Evolutionary conservation across 1,140 invertebrate genomes (phyloP).

Genomic region (Arctopsyche grandis): DNA sequence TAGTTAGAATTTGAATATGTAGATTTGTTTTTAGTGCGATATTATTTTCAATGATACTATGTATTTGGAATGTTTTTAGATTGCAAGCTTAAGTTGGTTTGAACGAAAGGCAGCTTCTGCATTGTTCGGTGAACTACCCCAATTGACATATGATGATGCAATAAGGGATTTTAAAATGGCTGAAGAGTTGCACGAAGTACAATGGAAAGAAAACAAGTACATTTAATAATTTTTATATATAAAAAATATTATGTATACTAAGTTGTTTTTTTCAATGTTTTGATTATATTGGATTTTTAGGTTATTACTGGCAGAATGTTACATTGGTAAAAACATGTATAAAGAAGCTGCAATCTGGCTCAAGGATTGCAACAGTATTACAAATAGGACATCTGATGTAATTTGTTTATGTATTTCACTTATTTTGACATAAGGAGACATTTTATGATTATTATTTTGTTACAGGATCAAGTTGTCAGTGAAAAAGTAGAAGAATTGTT

Average conservation of each 20-base stretch:
- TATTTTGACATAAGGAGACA: no score
- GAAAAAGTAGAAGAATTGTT: conserved; percentile 24
- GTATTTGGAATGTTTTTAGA: conserved; percentile 64
- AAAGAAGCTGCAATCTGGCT: conserved; percentile 70
- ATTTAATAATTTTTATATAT: background rate
- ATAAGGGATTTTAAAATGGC: conserved; percentile 73
- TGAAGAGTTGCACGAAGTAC: conserved; percentile 68
- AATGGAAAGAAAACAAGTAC: conserved; percentile 76
- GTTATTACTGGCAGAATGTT: conserved; percentile 77
- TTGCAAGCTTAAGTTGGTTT: conserved; percentile 70
- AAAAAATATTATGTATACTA: background rate
- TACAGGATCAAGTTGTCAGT: conserved; percentile 4
- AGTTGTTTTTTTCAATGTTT: background rate
- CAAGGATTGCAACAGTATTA: conserved; percentile 62
- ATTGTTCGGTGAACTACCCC: conserved; percentile 75
- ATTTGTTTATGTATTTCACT: conserved; percentile 45
- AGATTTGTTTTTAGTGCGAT: no score
- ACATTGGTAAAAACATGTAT: conserved; percentile 68
- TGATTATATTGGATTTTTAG: conserved; percentile 22
- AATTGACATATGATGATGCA: conserved; percentile 74
- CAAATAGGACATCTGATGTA: conserved; percentile 63
- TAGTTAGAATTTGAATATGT: no score
- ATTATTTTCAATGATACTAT: no score
- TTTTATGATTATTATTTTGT: background rate
- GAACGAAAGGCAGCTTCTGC: conserved; percentile 78